Conservation (phyloP, 2,888 invertebrate species). For the Acheta domesticus region DNA sequence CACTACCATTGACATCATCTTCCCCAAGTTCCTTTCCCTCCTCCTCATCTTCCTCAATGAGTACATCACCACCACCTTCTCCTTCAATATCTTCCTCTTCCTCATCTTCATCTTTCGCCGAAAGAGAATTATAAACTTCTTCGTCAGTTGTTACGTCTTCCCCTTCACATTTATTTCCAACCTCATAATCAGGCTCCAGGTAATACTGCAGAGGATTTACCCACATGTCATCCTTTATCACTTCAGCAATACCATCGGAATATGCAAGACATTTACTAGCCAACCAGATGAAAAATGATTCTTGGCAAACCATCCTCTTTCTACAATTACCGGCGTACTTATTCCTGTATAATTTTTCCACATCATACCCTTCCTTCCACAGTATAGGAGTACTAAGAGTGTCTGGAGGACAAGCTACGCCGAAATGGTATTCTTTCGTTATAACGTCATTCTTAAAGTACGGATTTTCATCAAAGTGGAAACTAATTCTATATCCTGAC, state of each 20-base stretch:
- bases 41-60: conserved; percentile 35
- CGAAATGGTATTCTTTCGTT: no score
- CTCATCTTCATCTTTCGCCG: conserved; percentile 32
- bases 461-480: no score
- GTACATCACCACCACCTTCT: conserved; percentile 35
- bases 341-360: conserved; percentile 60
- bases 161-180: conserved; percentile 66
- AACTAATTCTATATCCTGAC: conserved; percentile 61
- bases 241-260: conserved; percentile 80
- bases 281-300: conserved; percentile 82
- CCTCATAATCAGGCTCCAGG: conserved; percentile 70
- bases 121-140: conserved; percentile 30
- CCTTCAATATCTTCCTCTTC: conserved; percentile 33
- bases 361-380: conserved; percentile 76
- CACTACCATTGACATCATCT: conserved; percentile 31
- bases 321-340: conserved; percentile 54
- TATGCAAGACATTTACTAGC: conserved; percentile 75
- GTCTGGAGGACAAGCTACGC: conserved; percentile 59
- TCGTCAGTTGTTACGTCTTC: conserved; percentile 44
- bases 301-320: conserved; percentile 63
- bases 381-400: conserved; percentile 71
- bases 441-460: no score
- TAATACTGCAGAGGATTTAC: conserved; percentile 82
- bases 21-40: conserved; percentile 37
- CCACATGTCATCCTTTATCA: conserved; percentile 85